Base-by-base conservation (phyloP, 2,113 vertebrate species). In the Dermatemys mawii region DNA sequence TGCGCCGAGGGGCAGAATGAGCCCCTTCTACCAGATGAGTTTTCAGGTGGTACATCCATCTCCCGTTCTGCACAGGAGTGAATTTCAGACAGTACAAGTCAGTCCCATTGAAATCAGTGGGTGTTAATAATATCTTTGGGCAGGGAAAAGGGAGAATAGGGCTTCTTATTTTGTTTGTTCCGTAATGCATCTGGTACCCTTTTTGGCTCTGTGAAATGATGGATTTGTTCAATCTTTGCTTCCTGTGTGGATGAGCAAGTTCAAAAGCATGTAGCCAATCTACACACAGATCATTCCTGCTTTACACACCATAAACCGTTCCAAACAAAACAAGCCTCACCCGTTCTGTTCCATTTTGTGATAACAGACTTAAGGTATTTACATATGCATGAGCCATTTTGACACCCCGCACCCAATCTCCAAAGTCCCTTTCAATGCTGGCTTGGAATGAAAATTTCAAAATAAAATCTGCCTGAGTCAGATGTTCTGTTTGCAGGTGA, bases 181-280 rank as follows among this genome's bases (percentile, higher is more conserved):
- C 93, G 51, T 70, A 94, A 79, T 88, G 89, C 92, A 92, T 95
- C 92, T 97, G 93, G n/a, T 94, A 26, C 0, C 0, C 13, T 92
- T 83, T 54, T 26, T 90, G 95, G 78, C 95, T 97, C 93, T 78
- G 83, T 91, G 91, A 86, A 95, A 44, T 51, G 1, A 63, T 93
- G 90, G 80, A 80, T 96, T 96, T 95, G 80, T 90, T 93, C 88
- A 55, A 32, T n/a, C 82, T 92, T 96, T 93, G 95, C 94, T 94
- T 93, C 85, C 84, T 92, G 2, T 63, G 63, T 78, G 73, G 96
- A 94, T 97, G 91, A 96, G 81, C 93, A 95, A 93, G 88, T 96
- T 95, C 82, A 96, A 87, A 92, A 95, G 16, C 80, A 63, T 50
- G 84, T 91, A 87, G 78, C 32, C 5, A 3, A 63, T 93, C n/a